phyloP scores from a whole-genome alignment of 2,888 invertebrate species.

The Incurvaria masculella region DNA sequence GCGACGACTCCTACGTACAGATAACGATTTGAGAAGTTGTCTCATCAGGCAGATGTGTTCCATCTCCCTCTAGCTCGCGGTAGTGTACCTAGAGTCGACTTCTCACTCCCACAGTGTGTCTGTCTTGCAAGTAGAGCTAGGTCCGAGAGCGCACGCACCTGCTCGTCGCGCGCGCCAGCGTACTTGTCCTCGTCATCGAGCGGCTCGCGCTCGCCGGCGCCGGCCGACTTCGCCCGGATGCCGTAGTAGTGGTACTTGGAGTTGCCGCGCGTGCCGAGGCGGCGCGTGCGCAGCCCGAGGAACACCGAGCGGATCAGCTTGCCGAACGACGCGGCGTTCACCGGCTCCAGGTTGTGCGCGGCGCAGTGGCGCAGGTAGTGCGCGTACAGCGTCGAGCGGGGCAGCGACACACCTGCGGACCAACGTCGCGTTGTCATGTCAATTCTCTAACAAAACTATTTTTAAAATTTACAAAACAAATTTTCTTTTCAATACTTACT shows the following conservation, averaged over 20 bases:
- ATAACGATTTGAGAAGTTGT: too few relatives aligned
- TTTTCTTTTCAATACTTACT: too few relatives aligned
- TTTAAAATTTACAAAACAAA: too few relatives aligned
- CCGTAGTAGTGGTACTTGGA: constrained; percentile 99
- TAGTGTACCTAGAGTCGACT: too few relatives aligned
- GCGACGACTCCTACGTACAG: too few relatives aligned
- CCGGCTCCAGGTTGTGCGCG: constrained; percentile 92
- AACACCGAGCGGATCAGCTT: constrained; percentile 98
- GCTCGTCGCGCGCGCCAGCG: not conserved
- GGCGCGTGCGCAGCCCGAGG: constrained; percentile 88
- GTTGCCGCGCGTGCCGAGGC: constrained; percentile 95
- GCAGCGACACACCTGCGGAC: constrained; percentile 70
- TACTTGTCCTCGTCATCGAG: constrained; percentile 17
- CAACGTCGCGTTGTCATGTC: too few relatives aligned
- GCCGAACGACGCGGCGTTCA: constrained; percentile 99
- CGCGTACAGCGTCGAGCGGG: constrained; percentile 93
- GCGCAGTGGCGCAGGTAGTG: constrained; percentile 96
- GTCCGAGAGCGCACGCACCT: not conserved
- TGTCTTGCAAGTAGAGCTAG: too few relatives aligned
- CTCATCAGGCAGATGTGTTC: too few relatives aligned
- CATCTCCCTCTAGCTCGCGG: too few relatives aligned
- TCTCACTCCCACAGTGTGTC: too few relatives aligned
- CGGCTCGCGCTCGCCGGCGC: constrained; percentile 43
- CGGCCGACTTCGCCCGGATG: constrained; percentile 93
- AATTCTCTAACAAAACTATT: too few relatives aligned